Evolutionary conservation across 2,797 vertebrate species (phyloP).

Genomic region (Anabacerthia variegaticeps): DNA sequence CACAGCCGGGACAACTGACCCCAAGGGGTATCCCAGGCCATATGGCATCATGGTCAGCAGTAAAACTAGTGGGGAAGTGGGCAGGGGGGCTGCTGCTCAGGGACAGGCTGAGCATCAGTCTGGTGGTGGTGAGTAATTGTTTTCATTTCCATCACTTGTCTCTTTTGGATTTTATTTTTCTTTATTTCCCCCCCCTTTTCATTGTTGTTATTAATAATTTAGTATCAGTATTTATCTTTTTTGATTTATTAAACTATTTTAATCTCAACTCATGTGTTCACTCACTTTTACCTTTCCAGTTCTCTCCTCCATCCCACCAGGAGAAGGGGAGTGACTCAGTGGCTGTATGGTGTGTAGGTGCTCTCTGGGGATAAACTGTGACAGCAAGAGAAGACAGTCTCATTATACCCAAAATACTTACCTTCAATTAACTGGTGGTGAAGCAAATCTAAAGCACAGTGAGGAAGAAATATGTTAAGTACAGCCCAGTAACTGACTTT

Average conservation of each 20-base stretch:
- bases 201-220: background rate
- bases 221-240: background rate
- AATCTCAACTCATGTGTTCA: background rate
- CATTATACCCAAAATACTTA: background rate
- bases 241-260: background rate
- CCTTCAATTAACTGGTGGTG: background rate
- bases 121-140: background rate
- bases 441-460: background rate
- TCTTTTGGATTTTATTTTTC: background rate
- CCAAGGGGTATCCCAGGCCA: background rate
- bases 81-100: accelerated
- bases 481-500: background rate
- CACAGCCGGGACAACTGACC: background rate
- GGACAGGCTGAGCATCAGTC: background rate
- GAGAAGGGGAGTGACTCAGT: background rate
- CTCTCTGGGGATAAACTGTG: background rate
- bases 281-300: background rate
- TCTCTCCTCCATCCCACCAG: background rate
- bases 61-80: background rate
- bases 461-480: background rate
- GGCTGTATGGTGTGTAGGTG: background rate
- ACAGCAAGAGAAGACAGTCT: background rate
- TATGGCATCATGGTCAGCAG: background rate
- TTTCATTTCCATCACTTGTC: background rate
- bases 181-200: background rate